Evolutionary conservation across 2,113 vertebrate species (phyloP).

Genomic region (Phodopus roborovskii): DNA sequence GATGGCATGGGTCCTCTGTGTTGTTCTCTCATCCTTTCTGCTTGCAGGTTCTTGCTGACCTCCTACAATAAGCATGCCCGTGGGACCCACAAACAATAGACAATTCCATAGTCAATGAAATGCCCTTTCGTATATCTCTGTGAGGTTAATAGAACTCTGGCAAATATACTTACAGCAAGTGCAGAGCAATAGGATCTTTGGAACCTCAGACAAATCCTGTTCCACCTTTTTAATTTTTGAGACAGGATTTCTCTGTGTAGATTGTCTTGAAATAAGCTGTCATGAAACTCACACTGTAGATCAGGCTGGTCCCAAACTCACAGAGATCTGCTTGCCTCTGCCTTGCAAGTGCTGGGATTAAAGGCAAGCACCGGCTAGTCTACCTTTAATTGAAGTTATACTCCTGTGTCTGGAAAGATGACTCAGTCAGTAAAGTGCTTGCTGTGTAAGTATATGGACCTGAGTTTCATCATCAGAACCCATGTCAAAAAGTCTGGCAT

Average conservation of each 20-base stretch:
- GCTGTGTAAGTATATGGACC: no score
- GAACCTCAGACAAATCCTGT: constrained; percentile 17
- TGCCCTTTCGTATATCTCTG: background rate
- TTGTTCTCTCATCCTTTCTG: background rate
- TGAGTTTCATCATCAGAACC: no score
- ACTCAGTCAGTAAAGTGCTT: background rate
- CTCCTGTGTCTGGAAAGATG: background rate
- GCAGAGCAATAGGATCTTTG: background rate
- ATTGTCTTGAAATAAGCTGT: background rate
- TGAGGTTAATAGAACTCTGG: constrained; percentile 20
- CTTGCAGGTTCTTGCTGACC: background rate
- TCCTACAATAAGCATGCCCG: background rate
- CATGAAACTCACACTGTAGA: background rate
- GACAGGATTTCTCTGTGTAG: background rate
- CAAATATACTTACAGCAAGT: background rate
- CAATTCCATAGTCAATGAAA: background rate
- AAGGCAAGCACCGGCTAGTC: background rate
- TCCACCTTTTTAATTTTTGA: background rate
- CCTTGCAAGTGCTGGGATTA: background rate
- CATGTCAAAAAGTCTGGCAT: background rate
- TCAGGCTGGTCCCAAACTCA: background rate
- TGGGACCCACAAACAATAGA: background rate
- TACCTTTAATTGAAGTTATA: constrained; percentile 28
- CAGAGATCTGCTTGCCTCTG: background rate
- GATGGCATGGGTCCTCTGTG: no score